phyloP scores from a whole-genome alignment of 2,113 vertebrate species.

The Lontra canadensis region DNA sequence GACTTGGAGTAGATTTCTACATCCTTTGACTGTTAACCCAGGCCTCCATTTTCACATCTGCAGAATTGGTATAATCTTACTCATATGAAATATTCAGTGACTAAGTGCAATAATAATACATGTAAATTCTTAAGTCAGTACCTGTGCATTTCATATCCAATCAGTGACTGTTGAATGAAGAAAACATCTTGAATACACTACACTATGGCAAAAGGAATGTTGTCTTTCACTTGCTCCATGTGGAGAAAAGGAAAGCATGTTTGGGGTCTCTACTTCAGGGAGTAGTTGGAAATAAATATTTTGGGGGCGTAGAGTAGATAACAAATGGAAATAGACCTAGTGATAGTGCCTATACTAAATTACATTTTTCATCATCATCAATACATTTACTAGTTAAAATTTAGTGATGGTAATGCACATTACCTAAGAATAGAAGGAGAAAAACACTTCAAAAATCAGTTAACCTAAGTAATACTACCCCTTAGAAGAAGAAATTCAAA shows the following conservation, averaged over 20 bases:
- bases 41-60: not conserved
- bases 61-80: not conserved
- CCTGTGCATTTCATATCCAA: not conserved
- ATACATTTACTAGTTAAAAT: constrained; percentile 53
- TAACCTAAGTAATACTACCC: not conserved
- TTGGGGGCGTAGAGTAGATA: not conserved
- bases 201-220: not conserved
- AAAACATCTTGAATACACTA: not conserved
- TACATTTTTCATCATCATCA: not conserved
- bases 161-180: not conserved
- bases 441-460: not conserved
- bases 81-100: not conserved
- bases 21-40: not conserved
- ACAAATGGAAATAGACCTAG: not conserved
- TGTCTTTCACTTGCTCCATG: not conserved
- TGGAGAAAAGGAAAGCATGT: not conserved
- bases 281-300: not conserved
- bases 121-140: not conserved
- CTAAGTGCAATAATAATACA: not conserved
- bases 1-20: not conserved
- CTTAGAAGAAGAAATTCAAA: constrained; percentile 14
- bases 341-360: not conserved
- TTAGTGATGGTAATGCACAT: not conserved
- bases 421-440: not conserved
- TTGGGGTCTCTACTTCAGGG: not conserved